phyloP scores from a whole-genome alignment of 2,113 vertebrate species.

The Eublepharis macularius region DNA sequence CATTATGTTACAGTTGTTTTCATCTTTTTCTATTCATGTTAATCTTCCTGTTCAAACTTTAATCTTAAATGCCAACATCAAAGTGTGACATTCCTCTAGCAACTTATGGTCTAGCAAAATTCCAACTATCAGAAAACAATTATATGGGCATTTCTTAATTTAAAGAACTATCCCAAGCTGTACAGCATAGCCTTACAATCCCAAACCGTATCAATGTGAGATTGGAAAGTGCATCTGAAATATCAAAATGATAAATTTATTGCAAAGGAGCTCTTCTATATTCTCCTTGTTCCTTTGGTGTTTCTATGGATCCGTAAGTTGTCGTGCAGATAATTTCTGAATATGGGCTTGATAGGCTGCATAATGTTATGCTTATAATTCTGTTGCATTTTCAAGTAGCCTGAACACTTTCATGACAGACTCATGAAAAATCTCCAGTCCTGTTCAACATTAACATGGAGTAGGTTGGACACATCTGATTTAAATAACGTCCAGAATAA shows the following conservation, averaged over 20 bases:
- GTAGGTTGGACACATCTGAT: slow-evolving; percentile 1
- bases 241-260: not conserved
- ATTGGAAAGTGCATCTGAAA: not conserved
- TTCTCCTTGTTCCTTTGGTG: not conserved
- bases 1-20: not conserved
- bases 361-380: not conserved
- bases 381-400: not conserved
- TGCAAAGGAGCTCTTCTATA: not conserved
- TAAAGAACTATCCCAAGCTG: not conserved
- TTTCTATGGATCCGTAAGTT: not conserved
- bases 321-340: not conserved
- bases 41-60: not conserved
- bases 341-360: not conserved
- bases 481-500: rapidly evolving
- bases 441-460: slow-evolving; percentile 12
- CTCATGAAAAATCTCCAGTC: slow-evolving; percentile 32
- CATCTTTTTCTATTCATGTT: not conserved
- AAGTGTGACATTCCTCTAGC: slow-evolving; percentile 17
- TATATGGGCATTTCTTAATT: slow-evolving; percentile 31
- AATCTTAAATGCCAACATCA: not conserved
- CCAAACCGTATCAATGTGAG: not conserved
- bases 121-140: slow-evolving; percentile 22
- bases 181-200: not conserved
- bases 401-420: not conserved
- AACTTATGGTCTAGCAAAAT: not conserved